Evolutionary conservation across 2,113 vertebrate genomes (phyloP), one percentile per base, ranked within the genome.

Genomic region (Nothocercus julius): DNA sequence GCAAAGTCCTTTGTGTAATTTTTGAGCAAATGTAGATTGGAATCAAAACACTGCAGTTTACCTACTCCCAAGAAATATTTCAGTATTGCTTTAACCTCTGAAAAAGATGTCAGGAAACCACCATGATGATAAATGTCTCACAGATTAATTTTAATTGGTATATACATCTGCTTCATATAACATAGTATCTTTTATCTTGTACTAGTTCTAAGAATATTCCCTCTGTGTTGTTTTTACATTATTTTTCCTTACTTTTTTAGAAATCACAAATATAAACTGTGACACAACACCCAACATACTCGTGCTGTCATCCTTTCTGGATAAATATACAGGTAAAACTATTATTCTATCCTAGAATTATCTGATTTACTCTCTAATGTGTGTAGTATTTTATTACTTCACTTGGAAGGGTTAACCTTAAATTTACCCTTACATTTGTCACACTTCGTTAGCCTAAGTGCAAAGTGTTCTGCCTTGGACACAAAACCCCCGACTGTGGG

Each of bases 271-370:
- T 11, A 87, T 97, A 73, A n/a, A 32, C 38, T 97, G 96, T 90
- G 93, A 95, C 12, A 3, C 17, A 7, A 34, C n/a, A 64, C 92
- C 85, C 4, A 0, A 0, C 0, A 1, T 2, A 4, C 15, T 90
- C 34, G 0, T 0, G 4, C 59, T 97, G 47, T 22, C 90, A 40
- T 1, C 38, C 9, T 91, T 96, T 89, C 44, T 44, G 44, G 96
- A 97, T 83, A 76, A 92, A 47, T 92, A 94, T 20, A 15, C 76
- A 94, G 95, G 96, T 97, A 97, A 96, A 82, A 76, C 77, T 34
- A 40, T 30, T 2, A 42, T 45, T 76, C 45, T 68, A 14, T 40
- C 27, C n/a, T 63, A 63, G 21, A 93, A 36, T 3, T 85, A 11
- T 69, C 36, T 56, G 20, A 28, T 85, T 27, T 66, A 7, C 30